Conservation (phyloP, 2,888 invertebrate species). For the Trissonchulus sp. region DNA sequence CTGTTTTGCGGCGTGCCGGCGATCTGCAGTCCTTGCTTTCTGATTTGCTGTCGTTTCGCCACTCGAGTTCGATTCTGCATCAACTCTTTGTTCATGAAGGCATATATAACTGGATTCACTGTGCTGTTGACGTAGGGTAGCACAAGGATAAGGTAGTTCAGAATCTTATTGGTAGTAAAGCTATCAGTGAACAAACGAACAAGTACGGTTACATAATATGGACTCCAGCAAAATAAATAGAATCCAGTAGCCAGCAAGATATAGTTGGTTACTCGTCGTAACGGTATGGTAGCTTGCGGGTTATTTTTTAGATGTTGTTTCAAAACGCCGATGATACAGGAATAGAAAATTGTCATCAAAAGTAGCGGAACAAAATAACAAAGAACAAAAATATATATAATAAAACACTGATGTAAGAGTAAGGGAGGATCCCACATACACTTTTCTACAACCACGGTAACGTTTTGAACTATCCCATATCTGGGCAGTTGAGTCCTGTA, state of each 20-base stretch:
- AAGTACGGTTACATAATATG: neutral
- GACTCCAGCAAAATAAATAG: constrained; percentile 11
- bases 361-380: neutral
- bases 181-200: neutral
- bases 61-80: neutral
- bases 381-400: constrained; percentile 8
- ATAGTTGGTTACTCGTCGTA: constrained; percentile 10
- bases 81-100: constrained; percentile 8
- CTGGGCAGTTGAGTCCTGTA: neutral
- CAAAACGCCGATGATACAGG: neutral
- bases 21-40: neutral
- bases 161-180: neutral
- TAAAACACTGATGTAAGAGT: neutral
- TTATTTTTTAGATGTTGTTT: neutral
- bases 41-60: neutral
- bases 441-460: neutral
- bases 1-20: no score
- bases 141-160: neutral
- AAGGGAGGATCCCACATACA: constrained; percentile 10
- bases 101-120: constrained; percentile 14
- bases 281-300: neutral
- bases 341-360: constrained; percentile 12
- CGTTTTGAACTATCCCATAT: neutral
- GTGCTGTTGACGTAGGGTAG: constrained; percentile 8
- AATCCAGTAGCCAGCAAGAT: constrained; percentile 5